Evolutionary conservation across 2,797 vertebrate genomes (phyloP).

Genomic region (Pseudocheirus occidentalis): DNA sequence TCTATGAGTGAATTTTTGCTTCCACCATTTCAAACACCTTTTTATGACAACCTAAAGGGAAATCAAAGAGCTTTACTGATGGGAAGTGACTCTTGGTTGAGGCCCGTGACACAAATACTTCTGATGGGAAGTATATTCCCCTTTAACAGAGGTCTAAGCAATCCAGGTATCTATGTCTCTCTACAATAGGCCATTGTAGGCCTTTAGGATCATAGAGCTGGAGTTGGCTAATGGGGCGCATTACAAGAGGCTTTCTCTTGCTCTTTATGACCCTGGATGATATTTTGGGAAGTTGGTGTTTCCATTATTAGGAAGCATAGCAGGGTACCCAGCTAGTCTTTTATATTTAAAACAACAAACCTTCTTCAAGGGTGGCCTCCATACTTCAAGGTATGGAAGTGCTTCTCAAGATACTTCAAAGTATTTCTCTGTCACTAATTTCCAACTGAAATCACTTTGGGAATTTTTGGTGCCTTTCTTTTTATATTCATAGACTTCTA

Average conservation of each 20-base stretch:
- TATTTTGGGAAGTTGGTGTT: not conserved
- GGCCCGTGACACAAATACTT: not conserved
- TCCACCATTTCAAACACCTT: not conserved
- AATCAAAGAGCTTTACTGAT: not conserved
- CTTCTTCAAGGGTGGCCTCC: not conserved
- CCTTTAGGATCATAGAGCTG: not conserved
- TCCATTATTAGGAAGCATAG: not conserved
- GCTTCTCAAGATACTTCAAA: not conserved
- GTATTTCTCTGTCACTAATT: not conserved
- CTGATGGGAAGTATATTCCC: not conserved
- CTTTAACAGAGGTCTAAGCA: not conserved
- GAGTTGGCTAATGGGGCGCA: not conserved
- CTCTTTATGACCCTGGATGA: not conserved
- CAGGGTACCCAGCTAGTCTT: not conserved
- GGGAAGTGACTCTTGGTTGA: not conserved
- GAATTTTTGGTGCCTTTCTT: not conserved
- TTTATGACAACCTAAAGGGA: not conserved
- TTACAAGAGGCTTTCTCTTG: not conserved
- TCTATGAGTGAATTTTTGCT: not conserved
- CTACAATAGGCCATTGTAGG: not conserved
- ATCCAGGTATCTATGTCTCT: not conserved
- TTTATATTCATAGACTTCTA: not conserved
- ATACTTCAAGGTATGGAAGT: not conserved
- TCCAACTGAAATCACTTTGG: not conserved
- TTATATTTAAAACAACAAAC: not conserved